phyloP scores from a whole-genome alignment of 2,888 invertebrate genomes.

The Tetheella fluctuosa region DNA sequence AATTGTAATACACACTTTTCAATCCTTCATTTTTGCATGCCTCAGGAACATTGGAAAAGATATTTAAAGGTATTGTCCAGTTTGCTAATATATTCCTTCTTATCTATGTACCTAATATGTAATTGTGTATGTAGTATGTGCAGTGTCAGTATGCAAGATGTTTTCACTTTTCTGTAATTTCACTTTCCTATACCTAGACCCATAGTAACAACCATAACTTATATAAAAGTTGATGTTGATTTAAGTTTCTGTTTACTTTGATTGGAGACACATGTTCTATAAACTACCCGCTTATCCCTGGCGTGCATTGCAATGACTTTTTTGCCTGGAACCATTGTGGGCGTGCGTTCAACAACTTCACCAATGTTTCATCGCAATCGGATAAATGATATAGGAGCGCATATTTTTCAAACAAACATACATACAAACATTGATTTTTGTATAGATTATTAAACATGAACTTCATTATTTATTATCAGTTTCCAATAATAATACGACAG shows the following conservation, averaged over 20 bases:
- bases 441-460: neutral
- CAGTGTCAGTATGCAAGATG: neutral
- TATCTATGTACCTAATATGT: slow-evolving; percentile 26
- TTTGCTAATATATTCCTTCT: slow-evolving; percentile 64
- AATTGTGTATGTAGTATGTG: slow-evolving; percentile 7
- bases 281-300: too few species aligned
- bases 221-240: slow-evolving; percentile 9
- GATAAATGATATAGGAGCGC: too few species aligned
- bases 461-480: slow-evolving; percentile 14
- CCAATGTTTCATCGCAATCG: too few species aligned
- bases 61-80: slow-evolving; percentile 86
- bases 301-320: too few species aligned
- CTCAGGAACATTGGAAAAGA: slow-evolving; percentile 87
- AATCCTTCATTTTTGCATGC: slow-evolving; percentile 82
- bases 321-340: too few species aligned
- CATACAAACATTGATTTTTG: too few species aligned
- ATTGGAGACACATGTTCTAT: neutral
- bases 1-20: slow-evolving; percentile 57
- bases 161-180: neutral
- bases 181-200: slow-evolving; percentile 3
- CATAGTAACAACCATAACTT: neutral
- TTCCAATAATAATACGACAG: slow-evolving; percentile 70
- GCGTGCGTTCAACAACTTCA: too few species aligned
- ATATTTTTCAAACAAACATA: too few species aligned
- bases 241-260: neutral